Percentiles rank a stretch among this genome's conserved stretches.
Conservation (phyloP, 2,888 invertebrate species). For the Artemia sinica region DNA sequence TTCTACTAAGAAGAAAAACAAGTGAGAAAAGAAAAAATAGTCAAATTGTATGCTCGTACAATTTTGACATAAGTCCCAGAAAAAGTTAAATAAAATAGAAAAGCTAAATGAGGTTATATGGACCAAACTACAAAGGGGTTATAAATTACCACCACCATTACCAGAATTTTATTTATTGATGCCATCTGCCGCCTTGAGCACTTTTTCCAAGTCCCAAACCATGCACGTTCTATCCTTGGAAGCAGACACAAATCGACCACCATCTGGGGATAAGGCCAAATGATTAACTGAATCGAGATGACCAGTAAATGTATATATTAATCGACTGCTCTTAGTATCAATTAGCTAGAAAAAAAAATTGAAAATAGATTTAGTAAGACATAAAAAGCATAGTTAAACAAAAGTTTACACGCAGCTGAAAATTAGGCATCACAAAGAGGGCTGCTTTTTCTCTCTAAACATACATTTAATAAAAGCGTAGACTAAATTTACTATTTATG, state of each 20-base stretch:
- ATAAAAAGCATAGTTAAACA: conserved; percentile 8
- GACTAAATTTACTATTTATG: too few relatives aligned
- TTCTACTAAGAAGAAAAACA: too few relatives aligned
- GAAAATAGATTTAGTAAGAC: conserved; percentile 17
- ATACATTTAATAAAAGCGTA: too few relatives aligned
- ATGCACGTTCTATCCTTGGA: conserved; percentile 41
- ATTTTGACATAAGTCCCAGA: too few relatives aligned
- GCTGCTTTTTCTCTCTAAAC: too few relatives aligned
- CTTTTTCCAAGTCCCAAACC: conserved; percentile 39
- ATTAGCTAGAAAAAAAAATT: conserved; percentile 38
- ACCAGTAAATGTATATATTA: conserved; percentile 35
- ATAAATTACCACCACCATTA: not conserved
- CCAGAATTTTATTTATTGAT: not conserved
- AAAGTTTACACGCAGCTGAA: too few relatives aligned
- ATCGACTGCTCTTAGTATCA: conserved; percentile 36
- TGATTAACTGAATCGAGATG: conserved; percentile 36
- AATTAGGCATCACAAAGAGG: too few relatives aligned
- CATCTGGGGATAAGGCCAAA: conserved; percentile 39
- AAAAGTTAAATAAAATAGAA: too few relatives aligned
- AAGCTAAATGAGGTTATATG: too few relatives aligned
- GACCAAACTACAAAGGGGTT: too few relatives aligned
- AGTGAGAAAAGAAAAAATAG: too few relatives aligned
- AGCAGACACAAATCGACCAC: conserved; percentile 42
- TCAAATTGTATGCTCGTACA: too few relatives aligned
- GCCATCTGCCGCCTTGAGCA: conserved; percentile 25